Evolutionary conservation across 2,797 vertebrate species (phyloP), one percentile per base, ranked within the genome.

Genomic region (Hafferia zeledoni): DNA sequence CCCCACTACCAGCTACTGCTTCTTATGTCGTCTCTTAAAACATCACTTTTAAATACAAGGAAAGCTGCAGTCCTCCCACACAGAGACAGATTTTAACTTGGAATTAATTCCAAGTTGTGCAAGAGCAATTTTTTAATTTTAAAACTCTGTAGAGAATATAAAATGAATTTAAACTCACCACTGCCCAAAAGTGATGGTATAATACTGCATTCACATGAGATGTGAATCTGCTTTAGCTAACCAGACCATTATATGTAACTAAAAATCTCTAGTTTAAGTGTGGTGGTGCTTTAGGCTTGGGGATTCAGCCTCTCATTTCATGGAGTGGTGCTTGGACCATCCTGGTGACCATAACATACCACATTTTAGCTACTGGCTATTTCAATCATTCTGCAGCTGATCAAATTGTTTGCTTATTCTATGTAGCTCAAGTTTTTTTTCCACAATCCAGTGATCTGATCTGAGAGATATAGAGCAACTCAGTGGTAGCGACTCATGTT

Each of bases 321-420:
- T 2, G 22, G 25, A 28, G 14, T 31, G 15, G 20, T 65, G 33
- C 37, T 44, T 44, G 76, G 61, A 47, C 74, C 60, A 13, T 72
- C 12, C 46, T 57, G n/a, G 3, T 50, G 53, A 27, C 33, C 55
- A 5, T 12, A 53, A 5, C 0, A 0, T 6, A 47, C 1, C 8
- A 12, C 11, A 12, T 19, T 87, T 76, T 30, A 61, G 11, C 60
- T 28, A 2, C 9, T 60, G 47, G 56, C 18, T 56, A 23, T 83
- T 90, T 82, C 47, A 70, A 7, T 70, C 31, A 63, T 39, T 59
- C 78, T 50, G 22, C 41, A 90, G 13, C 43, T 82, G 57, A 77
- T 82, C 75, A 69, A 84, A 79, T 30, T 25, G 18, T 72, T 89
- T 78, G 35, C 50, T 87, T 72, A 44, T 11, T 55, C 9, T 28